These are phyloP conservation scores for Hippocampus mohnikei DNA, from an alignment of 2,113 vertebrate genomes.

Conservation along the genomic window DNA sequence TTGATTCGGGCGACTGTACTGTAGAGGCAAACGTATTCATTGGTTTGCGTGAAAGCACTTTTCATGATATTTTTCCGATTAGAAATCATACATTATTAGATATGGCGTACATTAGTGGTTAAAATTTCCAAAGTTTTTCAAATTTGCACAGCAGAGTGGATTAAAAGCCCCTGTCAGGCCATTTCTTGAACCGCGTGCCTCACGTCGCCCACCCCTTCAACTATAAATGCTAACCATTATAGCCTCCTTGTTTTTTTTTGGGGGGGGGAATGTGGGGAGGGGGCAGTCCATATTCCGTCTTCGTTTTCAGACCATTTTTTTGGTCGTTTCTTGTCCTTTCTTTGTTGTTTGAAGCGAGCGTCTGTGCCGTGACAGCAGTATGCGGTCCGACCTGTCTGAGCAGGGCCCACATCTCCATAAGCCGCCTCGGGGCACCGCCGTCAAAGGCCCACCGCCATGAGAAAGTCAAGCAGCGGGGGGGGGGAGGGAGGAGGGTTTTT, in stretches of 20 bases:
- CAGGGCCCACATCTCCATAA: conserved; percentile 42
- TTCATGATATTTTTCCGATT: too few relatives aligned
- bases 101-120: not conserved
- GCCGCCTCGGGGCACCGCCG: conserved; percentile 33
- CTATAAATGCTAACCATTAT: not conserved
- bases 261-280: too few relatives aligned
- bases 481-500: not conserved
- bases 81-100: not conserved
- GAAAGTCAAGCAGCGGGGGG: conserved; percentile 25
- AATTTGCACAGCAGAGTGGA: not conserved
- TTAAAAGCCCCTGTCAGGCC: not conserved
- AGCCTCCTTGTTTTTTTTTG: not conserved
- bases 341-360: conserved; percentile 18
- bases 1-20: too few relatives aligned
- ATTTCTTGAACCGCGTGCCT: not conserved
- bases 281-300: not conserved
- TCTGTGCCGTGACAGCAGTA: conserved; percentile 48
- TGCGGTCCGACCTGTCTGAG: conserved; percentile 63
- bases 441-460: conserved; percentile 35
- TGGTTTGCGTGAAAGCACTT: too few relatives aligned
- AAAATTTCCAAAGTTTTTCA: not conserved
- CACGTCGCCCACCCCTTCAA: not conserved
- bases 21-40: too few relatives aligned
- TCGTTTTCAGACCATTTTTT: not conserved
- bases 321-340: conserved; percentile 22